Evolutionary conservation across 2,113 vertebrate genomes (phyloP).

Genomic region (Amblyopsis rosae): DNA sequence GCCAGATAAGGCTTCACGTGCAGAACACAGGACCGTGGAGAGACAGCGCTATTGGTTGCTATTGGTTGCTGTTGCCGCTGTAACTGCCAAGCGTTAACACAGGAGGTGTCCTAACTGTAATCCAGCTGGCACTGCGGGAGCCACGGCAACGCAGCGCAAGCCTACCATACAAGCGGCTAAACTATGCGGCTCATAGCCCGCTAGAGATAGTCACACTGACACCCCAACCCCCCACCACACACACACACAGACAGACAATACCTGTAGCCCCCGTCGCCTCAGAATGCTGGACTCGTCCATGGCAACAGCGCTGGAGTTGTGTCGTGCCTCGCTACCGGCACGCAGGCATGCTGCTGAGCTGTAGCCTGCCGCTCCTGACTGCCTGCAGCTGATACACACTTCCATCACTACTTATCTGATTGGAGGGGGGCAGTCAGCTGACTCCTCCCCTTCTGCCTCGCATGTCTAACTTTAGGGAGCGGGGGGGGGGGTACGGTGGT

Average conservation of each 20-base stretch:
- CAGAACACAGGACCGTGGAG: slow-evolving; percentile 18
- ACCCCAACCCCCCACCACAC: not conserved
- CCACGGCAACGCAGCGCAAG: slow-evolving; percentile 1
- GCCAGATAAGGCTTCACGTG: slow-evolving; percentile 9
- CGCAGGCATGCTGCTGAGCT: slow-evolving; percentile 80
- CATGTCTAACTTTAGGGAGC: slow-evolving; percentile 84
- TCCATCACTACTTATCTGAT: slow-evolving; percentile 92
- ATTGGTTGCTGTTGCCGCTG: slow-evolving; percentile 27
- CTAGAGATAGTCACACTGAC: not conserved
- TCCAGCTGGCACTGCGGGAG: slow-evolving; percentile 12
- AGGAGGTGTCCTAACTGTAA: slow-evolving; percentile 53
- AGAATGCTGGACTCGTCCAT: slow-evolving; percentile 96
- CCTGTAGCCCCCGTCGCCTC: slow-evolving; percentile 92
- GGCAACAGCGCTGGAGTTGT: slow-evolving; percentile 62
- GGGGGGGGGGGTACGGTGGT: not conserved
- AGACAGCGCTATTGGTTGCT: not conserved
- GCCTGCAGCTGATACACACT: slow-evolving; percentile 89
- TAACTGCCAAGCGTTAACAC: slow-evolving; percentile 24
- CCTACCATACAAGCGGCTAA: slow-evolving; percentile 4
- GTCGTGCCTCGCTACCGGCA: slow-evolving; percentile 75
- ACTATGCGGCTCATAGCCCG: not conserved
- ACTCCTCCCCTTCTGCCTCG: slow-evolving; percentile 74
- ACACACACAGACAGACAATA: no score
- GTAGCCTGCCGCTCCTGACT: slow-evolving; percentile 55
- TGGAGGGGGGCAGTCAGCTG: slow-evolving; percentile 89